Conservation (phyloP, 2,888 invertebrate genomes). For the Keiferia lycopersicella region DNA sequence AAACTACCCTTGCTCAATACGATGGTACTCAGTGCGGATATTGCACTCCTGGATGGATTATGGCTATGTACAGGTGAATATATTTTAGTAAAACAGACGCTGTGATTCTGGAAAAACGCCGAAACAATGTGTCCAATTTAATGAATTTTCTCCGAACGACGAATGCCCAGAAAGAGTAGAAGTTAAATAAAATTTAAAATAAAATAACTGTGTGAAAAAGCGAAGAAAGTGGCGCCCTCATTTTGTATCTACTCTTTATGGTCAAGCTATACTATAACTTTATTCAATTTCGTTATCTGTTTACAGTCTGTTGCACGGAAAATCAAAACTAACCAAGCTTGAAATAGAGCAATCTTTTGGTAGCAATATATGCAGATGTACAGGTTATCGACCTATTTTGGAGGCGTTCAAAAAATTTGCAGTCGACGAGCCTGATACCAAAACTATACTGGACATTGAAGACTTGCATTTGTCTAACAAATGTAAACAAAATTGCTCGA, state of each 20-base stretch:
- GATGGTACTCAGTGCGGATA: slow-evolving; percentile 88
- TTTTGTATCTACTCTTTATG: too few species aligned
- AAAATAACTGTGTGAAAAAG: too few species aligned
- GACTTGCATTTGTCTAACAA: slow-evolving; percentile 50
- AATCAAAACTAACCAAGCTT: slow-evolving; percentile 74
- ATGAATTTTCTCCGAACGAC: too few species aligned
- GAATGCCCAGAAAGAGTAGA: too few species aligned
- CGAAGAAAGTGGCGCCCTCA: too few species aligned
- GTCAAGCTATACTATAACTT: too few species aligned
- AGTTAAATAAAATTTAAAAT: too few species aligned
- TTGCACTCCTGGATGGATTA: slow-evolving; percentile 88
- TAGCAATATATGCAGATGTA: slow-evolving; percentile 90
- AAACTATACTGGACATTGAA: slow-evolving; percentile 60
- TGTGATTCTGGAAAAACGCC: too few species aligned
- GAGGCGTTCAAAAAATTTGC: slow-evolving; percentile 89
- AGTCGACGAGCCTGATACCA: slow-evolving; percentile 66
- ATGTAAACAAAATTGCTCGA: background rate
- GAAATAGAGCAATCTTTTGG: slow-evolving; percentile 88
- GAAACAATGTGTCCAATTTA: too few species aligned
- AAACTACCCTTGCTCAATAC: slow-evolving; percentile 81
- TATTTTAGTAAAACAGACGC: too few species aligned
- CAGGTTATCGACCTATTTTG: slow-evolving; percentile 88
- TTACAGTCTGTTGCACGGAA: slow-evolving; percentile 1
- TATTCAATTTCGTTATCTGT: background rate
- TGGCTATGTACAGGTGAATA: slow-evolving; percentile 85